These are phyloP conservation scores for Thamnophis sirtalis DNA, from an alignment of 2,113 vertebrate species.

Conservation along the genomic window DNA sequence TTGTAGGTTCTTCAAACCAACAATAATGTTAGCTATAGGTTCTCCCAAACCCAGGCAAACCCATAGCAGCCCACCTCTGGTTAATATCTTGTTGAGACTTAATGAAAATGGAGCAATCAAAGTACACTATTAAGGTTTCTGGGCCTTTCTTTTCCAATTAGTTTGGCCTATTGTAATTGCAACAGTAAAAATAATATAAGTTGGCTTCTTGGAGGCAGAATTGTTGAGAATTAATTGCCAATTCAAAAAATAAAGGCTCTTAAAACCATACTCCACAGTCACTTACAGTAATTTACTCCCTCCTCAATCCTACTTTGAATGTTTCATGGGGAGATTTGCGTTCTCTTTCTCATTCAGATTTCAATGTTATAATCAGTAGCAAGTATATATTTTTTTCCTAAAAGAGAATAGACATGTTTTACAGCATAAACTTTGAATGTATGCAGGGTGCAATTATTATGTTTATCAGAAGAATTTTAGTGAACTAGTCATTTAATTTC, in stretches of 20 bases:
- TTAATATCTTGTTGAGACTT: conserved; percentile 30
- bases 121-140: conserved; percentile 28
- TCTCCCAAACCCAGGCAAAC: no score
- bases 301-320: conserved; percentile 35
- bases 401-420: background rate
- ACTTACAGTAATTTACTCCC: conserved; percentile 40
- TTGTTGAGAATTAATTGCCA: conserved; percentile 30
- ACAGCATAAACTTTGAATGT: background rate
- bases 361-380: background rate
- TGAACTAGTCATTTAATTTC: background rate
- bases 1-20: no score
- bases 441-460: background rate
- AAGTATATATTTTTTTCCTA: background rate
- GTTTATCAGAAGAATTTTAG: background rate
- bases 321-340: conserved; percentile 47
- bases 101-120: conserved; percentile 33
- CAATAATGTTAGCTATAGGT: no score
- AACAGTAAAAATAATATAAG: background rate
- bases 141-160: background rate
- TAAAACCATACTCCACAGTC: conserved; percentile 28
- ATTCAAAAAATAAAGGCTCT: conserved; percentile 42
- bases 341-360: conserved; percentile 6
- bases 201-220: background rate
- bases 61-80: no score
- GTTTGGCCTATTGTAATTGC: conserved; percentile 10